These are phyloP conservation scores for Sebastes taczanowskii DNA, from an alignment of 2,797 vertebrate genomes.

Conservation along the genomic window DNA sequence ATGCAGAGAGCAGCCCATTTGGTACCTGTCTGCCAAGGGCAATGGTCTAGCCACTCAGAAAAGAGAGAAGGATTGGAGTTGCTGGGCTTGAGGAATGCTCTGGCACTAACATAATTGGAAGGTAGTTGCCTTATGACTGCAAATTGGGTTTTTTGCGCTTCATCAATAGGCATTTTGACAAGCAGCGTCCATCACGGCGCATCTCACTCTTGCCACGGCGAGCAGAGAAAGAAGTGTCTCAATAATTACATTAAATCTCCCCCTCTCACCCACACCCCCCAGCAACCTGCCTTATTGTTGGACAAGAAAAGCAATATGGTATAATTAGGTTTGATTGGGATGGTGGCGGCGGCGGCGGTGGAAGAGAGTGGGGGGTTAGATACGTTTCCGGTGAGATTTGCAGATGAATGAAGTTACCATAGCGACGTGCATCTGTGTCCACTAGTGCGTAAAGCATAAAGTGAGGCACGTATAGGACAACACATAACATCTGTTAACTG, in stretches of 20 bases:
- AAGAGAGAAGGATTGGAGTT: conserved; percentile 87
- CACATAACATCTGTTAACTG: conserved; percentile 91
- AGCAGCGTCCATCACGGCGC: conserved; percentile 90
- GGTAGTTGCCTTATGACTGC: conserved; percentile 92
- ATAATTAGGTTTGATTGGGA: conserved; percentile 98
- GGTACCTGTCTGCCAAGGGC: conserved; percentile 84
- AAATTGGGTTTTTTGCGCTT: conserved; percentile 92
- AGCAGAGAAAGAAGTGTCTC: conserved; percentile 91
- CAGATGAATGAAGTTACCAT: conserved; percentile 95
- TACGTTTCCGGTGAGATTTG: conserved; percentile 92
- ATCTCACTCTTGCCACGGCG: conserved; percentile 84
- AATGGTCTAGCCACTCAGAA: conserved; percentile 79
- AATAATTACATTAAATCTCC: conserved; percentile 91
- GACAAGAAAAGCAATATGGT: conserved; percentile 97
- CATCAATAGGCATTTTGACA: conserved; percentile 96
- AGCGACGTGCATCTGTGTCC: conserved; percentile 89
- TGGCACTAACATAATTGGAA: conserved; percentile 88
- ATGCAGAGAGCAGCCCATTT: conserved; percentile 82
- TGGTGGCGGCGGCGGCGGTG: conserved; percentile 23
- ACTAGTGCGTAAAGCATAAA: conserved; percentile 90
- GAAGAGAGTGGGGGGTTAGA: conserved; percentile 49
- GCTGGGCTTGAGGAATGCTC: conserved; percentile 87
- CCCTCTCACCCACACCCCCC: conserved; percentile 67
- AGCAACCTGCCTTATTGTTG: conserved; percentile 92
- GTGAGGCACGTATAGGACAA: conserved; percentile 83